These are phyloP conservation scores for Cyclophora punctaria DNA, from an alignment of 2,888 invertebrate species.

Conservation along the genomic window DNA sequence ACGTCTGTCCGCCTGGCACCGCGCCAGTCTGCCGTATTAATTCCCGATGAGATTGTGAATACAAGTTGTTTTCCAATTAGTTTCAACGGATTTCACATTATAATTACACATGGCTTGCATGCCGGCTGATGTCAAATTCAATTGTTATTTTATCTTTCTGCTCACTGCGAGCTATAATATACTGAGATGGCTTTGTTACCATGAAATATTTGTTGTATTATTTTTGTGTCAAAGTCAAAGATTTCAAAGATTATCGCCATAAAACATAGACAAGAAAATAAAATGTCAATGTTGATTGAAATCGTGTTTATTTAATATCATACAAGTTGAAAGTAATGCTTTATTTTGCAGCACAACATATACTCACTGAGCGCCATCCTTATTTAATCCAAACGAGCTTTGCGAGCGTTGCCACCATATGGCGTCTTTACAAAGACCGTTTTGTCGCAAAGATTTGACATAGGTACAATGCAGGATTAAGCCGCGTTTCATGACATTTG, in stretches of 20 bases:
- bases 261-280: no score
- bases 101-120: constrained; percentile 21
- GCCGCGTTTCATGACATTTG: constrained; percentile 52
- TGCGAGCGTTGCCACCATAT: constrained; percentile 49
- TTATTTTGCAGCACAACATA: background rate
- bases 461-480: constrained; percentile 54
- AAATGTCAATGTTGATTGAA: no score
- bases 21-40: constrained; percentile 19
- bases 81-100: constrained; percentile 37
- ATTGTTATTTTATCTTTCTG: constrained; percentile 29
- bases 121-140: constrained; percentile 39
- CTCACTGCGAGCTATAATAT: constrained; percentile 4
- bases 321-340: background rate
- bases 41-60: constrained; percentile 8
- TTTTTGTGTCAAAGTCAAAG: no score
- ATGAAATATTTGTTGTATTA: no score
- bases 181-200: background rate
- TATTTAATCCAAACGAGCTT: constrained; percentile 53
- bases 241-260: no score
- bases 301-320: no score
- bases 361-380: constrained; percentile 12
- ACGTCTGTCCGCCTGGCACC: constrained; percentile 20
- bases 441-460: constrained; percentile 27
- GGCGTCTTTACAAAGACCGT: constrained; percentile 58
- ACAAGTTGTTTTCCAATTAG: constrained; percentile 42